A percentile compares a stretch with the other conserved stretches of the same genome.
Evolutionary conservation across 1,140 invertebrate genomes (phyloP).

Genomic region (Drosophila hydei): DNA sequence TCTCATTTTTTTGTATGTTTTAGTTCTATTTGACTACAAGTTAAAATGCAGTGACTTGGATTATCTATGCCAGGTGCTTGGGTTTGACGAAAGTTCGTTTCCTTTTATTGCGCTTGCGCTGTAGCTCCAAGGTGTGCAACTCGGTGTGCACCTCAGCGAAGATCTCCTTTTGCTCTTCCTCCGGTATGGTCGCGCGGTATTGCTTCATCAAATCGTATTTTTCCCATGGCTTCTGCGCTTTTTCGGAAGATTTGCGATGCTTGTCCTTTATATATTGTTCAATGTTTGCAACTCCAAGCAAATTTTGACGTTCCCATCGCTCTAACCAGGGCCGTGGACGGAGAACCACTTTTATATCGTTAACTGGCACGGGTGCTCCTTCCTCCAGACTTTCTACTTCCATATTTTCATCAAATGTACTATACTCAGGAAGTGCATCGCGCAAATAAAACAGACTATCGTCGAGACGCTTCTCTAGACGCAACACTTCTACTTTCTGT

Average conservation of each 20-base stretch:
- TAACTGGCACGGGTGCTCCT: slow-evolving; percentile 92
- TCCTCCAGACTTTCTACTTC: slow-evolving; percentile 91
- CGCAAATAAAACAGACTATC: slow-evolving; percentile 94
- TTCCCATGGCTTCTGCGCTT: slow-evolving; percentile 90
- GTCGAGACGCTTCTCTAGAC: slow-evolving; percentile 97
- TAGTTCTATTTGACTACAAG: slow-evolving; percentile 55
- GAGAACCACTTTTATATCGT: slow-evolving; percentile 93
- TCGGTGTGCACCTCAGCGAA: slow-evolving; percentile 92
- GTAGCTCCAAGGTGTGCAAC: slow-evolving; percentile 88
- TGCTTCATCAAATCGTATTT: slow-evolving; percentile 97
- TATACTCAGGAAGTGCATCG: slow-evolving; percentile 96
- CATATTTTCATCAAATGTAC: slow-evolving; percentile 97
- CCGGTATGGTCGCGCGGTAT: slow-evolving; percentile 93
- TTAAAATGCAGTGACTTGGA: slow-evolving; percentile 32
- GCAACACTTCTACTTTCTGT: slow-evolving; percentile 94
- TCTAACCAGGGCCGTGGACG: slow-evolving; percentile 94
- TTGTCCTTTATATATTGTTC: slow-evolving; percentile 86
- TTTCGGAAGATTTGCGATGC: slow-evolving; percentile 86
- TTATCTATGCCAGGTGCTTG: slow-evolving; percentile 85
- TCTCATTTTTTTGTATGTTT: slow-evolving; percentile 2
- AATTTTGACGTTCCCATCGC: slow-evolving; percentile 92
- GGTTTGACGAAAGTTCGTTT: slow-evolving; percentile 88
- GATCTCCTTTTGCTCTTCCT: slow-evolving; percentile 94
- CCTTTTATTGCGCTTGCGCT: slow-evolving; percentile 88
- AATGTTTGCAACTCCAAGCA: slow-evolving; percentile 91